A percentile compares a stretch with the other conserved stretches of the same genome.
phyloP scores from a whole-genome alignment of 2,888 invertebrate genomes.

The Agonopterix subpropinquella region DNA sequence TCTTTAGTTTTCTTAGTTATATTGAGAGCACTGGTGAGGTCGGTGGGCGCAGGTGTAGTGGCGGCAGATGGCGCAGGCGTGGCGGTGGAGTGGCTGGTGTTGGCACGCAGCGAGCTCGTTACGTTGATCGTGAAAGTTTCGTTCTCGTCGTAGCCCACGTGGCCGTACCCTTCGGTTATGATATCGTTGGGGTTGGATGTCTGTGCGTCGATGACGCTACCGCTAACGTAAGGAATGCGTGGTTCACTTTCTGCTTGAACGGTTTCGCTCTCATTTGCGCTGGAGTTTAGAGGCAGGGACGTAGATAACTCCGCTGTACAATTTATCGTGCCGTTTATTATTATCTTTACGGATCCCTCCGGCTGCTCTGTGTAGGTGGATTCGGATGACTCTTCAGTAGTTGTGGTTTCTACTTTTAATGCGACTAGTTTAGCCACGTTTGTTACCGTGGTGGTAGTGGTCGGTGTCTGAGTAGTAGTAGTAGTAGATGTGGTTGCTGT shows the following conservation, averaged over 20 bases:
- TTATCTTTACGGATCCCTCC: conserved; percentile 49
- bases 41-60: conserved; percentile 38
- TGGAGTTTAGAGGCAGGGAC: conserved; percentile 30
- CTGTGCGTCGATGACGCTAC: conserved; percentile 37
- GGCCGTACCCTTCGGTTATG: conserved; percentile 48
- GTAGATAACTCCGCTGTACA: conserved; percentile 64
- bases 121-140: conserved; percentile 75
- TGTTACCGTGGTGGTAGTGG: conserved; percentile 3
- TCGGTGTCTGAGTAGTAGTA: conserved; percentile 17
- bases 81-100: conserved; percentile 41
- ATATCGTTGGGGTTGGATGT: conserved; percentile 52
- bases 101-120: conserved; percentile 67
- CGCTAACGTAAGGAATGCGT: conserved; percentile 37
- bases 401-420: conserved; percentile 14
- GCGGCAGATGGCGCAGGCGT: conserved; percentile 15
- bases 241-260: conserved; percentile 36
- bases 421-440: conserved; percentile 14
- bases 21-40: conserved; percentile 58
- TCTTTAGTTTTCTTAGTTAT: conserved; percentile 74
- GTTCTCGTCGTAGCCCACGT: conserved; percentile 57
- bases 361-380: conserved; percentile 42
- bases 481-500: conserved; percentile 17
- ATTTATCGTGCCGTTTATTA: conserved; percentile 64
- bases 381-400: conserved; percentile 16
- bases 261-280: conserved; percentile 35